Base-by-base conservation (phyloP, 2,797 vertebrate species). In the Leptodactylus fallax region DNA sequence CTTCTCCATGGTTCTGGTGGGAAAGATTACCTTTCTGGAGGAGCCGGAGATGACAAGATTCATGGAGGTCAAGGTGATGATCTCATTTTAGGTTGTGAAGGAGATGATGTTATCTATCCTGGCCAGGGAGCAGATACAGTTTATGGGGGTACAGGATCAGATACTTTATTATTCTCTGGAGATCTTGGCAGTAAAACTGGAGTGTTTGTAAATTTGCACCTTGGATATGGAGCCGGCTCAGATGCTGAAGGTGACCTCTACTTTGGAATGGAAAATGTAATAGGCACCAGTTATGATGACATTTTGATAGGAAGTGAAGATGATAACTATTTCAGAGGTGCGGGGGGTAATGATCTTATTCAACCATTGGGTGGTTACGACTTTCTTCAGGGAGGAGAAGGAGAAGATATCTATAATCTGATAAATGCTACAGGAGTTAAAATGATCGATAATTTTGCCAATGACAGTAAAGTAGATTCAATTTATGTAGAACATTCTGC, bases 241-340 rank as follows among this genome's bases (percentile, higher is more conserved):
- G 92, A 94, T 21, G 92, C 93, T 7, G 92, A 94, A 61, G 92
- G 93, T 0, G 92, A 94, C 19, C 89, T 93, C 45, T 7, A 93
- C 85, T 93, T 90, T 84, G 92, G 93, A 0, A 90, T 94, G 51
- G 93, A 94, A 82, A 92, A 74, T 4, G 91, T 92, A 10, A 12
- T 94, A 17, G 93, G 93, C 74, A 90, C 91, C 84, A 92, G 93
- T 78, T 93, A 92, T 81, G 86, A 90, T 1, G 93, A 94, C 63
- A 76, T 94, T 63, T 76, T 94, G 87, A 91, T 94, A 0, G 90
- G 92, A 11, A 91, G 91, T 5, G 90, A 91, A 7, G 90, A 93
- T 76, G 79, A 90, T 56, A 87, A 90, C 14, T 91, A 94, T 21
- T 90, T 94, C 72, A 92, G 91, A 83, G 93, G 92, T 2, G 92